Conservation (phyloP, 2,888 invertebrate genomes). For the Epiblema foenella region DNA sequence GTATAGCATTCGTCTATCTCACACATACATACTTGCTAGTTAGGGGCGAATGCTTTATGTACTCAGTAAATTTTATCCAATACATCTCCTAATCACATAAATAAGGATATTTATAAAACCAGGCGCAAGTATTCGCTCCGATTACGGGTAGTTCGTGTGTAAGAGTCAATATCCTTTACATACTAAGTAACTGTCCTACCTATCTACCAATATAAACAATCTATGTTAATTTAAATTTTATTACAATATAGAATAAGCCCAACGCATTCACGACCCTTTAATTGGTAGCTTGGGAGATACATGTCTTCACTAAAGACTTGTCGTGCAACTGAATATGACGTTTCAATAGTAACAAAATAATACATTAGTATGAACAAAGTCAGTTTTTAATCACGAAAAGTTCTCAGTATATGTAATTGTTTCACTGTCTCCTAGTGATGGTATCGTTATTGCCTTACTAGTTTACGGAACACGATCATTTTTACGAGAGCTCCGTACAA, state of each 20-base stretch:
- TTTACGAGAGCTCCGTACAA: background rate
- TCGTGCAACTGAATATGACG: background rate
- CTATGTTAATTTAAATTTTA: slow-evolving; percentile 31
- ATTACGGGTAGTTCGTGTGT: slow-evolving; percentile 46
- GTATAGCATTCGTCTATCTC: too few species aligned
- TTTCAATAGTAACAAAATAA: background rate
- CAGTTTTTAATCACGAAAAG: background rate
- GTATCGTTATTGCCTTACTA: background rate
- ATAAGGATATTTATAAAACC: background rate
- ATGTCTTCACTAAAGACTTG: slow-evolving; percentile 2
- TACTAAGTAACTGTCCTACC: slow-evolving; percentile 46
- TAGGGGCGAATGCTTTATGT: too few species aligned
- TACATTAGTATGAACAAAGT: too few species aligned
- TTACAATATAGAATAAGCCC: slow-evolving; percentile 45
- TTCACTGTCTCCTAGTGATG: background rate
- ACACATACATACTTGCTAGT: too few species aligned
- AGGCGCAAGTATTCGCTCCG: too few species aligned
- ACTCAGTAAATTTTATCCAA: too few species aligned
- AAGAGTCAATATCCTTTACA: slow-evolving; percentile 52
- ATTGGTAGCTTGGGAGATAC: slow-evolving; percentile 48
- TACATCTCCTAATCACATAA: background rate
- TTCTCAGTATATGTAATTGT: background rate
- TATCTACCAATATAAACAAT: slow-evolving; percentile 35
- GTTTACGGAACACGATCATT: background rate
- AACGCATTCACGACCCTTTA: slow-evolving; percentile 49